phyloP scores from a whole-genome alignment of 1,140 invertebrate species.

The Mesaphorura yosii region DNA sequence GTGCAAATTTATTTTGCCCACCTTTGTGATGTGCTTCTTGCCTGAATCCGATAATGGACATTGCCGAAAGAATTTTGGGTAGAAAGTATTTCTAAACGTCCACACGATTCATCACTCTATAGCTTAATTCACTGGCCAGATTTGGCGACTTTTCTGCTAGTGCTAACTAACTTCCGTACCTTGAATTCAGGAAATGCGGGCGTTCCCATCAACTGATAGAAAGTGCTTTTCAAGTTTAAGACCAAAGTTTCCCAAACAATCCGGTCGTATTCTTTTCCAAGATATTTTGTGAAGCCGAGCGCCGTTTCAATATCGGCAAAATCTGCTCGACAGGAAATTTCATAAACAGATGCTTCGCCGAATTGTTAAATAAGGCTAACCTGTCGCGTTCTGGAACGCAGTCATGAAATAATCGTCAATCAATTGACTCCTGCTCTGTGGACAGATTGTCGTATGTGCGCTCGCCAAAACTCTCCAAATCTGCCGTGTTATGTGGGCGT shows the following conservation, averaged over 20 bases:
- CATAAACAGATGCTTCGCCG: not conserved
- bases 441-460: slow-evolving; percentile 47
- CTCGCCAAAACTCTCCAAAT: slow-evolving; percentile 53
- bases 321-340: not conserved
- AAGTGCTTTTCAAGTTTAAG: not conserved
- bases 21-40: not conserved
- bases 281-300: not conserved
- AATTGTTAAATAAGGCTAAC: not conserved
- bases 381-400: slow-evolving; percentile 1
- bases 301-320: not conserved
- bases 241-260: not conserved
- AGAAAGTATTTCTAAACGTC: not conserved
- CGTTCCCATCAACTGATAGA: not conserved
- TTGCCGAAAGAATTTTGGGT: not conserved
- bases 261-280: not conserved
- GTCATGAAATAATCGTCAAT: slow-evolving; percentile 54
- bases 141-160: too few relatives aligned
- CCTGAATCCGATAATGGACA: not conserved
- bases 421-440: slow-evolving; percentile 71
- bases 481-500: not conserved
- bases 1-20: too few relatives aligned
- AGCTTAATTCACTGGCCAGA: not conserved
- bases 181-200: not conserved
- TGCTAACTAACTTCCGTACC: too few relatives aligned
- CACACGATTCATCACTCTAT: not conserved